phyloP scores from a whole-genome alignment of 2,888 invertebrate species.

The Spatulosminthurus flaviceps region DNA sequence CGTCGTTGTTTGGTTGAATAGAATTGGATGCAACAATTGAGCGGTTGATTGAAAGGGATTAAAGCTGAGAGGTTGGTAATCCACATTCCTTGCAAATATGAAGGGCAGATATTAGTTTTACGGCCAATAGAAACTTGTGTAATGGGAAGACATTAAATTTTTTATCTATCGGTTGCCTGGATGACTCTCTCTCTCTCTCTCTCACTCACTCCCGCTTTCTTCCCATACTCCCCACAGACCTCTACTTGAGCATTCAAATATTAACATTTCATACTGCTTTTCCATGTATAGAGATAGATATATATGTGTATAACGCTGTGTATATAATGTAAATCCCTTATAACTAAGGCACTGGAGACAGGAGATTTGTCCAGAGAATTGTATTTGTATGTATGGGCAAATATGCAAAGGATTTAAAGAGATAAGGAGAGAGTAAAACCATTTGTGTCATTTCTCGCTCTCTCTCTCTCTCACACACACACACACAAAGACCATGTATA shows the following conservation, averaged over 20 bases:
- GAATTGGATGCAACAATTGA: conserved; percentile 45
- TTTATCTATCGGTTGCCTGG: conserved; percentile 40
- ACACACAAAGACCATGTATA: background rate
- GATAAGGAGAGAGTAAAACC: conserved; percentile 27
- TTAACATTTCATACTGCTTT: too few species aligned
- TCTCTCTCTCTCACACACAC: too few species aligned
- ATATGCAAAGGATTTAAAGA: background rate
- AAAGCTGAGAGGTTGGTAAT: conserved; percentile 43
- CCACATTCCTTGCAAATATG: conserved; percentile 49
- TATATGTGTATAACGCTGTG: too few species aligned
- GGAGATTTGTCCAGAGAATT: too few species aligned
- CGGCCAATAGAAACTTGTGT: conserved; percentile 48
- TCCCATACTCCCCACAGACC: background rate
- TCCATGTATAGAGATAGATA: too few species aligned
- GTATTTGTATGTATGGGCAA: background rate
- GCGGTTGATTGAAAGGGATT: conserved; percentile 45
- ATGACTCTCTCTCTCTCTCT: conserved; percentile 9
- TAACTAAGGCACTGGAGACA: too few species aligned
- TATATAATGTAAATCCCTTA: too few species aligned
- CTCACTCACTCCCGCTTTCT: background rate
- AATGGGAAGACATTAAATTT: conserved; percentile 49
- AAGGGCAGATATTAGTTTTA: conserved; percentile 43
- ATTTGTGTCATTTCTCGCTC: conserved; percentile 25
- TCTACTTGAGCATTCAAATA: too few species aligned
- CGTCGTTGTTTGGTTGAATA: conserved; percentile 20